A percentile compares a stretch with the other conserved stretches of the same genome.
phyloP scores from a whole-genome alignment of 2,888 invertebrate genomes.

The Catocala fraxini region DNA sequence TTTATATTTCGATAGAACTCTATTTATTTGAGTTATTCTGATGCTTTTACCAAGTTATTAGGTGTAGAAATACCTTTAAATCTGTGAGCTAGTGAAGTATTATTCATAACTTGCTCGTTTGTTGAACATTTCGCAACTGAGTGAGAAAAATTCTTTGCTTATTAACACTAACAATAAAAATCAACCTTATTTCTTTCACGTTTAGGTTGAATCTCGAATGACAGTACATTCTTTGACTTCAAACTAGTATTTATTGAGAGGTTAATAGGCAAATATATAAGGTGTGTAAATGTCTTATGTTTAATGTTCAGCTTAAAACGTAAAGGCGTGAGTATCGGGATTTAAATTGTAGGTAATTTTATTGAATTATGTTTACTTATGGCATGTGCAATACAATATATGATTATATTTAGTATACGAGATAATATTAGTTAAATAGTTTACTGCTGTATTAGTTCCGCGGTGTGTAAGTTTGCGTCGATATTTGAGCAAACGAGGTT shows the following conservation, averaged over 20 bases:
- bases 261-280: conserved; percentile 40
- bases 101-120: conserved; percentile 36
- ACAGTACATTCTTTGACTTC: conserved; percentile 8
- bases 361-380: conserved; percentile 5
- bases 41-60: background rate
- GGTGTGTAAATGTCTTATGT: conserved; percentile 20
- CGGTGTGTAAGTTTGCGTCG: too few relatives aligned
- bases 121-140: conserved; percentile 48
- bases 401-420: too few relatives aligned
- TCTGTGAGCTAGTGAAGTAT: conserved; percentile 21
- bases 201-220: conserved; percentile 18
- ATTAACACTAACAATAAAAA: conserved; percentile 3
- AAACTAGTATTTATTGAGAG: conserved; percentile 37
- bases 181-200: background rate
- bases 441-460: too few relatives aligned
- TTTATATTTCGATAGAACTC: too few relatives aligned
- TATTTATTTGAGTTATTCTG: too few relatives aligned
- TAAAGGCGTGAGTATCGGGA: conserved; percentile 15
- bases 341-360: conserved; percentile 14
- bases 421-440: too few relatives aligned
- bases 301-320: conserved; percentile 18
- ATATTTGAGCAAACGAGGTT: too few relatives aligned
- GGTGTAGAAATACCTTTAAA: background rate
- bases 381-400: background rate
- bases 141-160: conserved; percentile 50